These are phyloP conservation scores for Hylaeus volcanicus DNA, from an alignment of 1,140 invertebrate genomes.

Conservation along the genomic window DNA sequence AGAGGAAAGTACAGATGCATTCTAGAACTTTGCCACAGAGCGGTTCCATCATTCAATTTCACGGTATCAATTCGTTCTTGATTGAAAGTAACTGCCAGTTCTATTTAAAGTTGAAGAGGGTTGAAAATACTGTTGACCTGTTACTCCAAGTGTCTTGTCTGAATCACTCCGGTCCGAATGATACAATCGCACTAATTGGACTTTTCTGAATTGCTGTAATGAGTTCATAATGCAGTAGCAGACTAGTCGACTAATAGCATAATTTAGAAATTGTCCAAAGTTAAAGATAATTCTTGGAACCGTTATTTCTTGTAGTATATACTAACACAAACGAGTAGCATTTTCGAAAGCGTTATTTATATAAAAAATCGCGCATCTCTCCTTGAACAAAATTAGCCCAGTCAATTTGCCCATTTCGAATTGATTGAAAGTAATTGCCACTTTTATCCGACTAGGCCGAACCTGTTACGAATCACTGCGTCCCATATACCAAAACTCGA, in stretches of 20 bases:
- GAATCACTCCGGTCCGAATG: not conserved
- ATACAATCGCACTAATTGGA: not conserved
- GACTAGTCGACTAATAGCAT: no score
- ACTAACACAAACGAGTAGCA: no score
- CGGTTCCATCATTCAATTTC: conserved; percentile 43
- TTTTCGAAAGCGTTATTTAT: not conserved
- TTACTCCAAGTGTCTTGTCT: not conserved
- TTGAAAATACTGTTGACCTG: conserved; percentile 1
- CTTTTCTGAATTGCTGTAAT: not conserved
- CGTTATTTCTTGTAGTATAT: no score
- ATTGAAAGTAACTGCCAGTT: conserved; percentile 48
- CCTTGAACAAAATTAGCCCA: not conserved
- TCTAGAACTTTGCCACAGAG: conserved; percentile 10
- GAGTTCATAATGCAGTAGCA: no score
- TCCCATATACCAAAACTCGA: conserved; percentile 1
- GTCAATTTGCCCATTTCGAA: conserved; percentile 23
- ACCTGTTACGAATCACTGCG: conserved; percentile 12
- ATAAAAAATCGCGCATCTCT: not conserved
- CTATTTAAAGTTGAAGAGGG: conserved; percentile 25
- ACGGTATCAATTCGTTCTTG: conserved; percentile 43
- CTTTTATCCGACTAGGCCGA: not conserved
- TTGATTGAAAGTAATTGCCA: conserved; percentile 37
- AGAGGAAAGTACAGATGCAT: not conserved
- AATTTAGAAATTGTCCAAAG: not conserved
- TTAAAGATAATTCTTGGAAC: no score